Conservation (phyloP, 2,888 invertebrate species). For the Resseliella maxima region DNA sequence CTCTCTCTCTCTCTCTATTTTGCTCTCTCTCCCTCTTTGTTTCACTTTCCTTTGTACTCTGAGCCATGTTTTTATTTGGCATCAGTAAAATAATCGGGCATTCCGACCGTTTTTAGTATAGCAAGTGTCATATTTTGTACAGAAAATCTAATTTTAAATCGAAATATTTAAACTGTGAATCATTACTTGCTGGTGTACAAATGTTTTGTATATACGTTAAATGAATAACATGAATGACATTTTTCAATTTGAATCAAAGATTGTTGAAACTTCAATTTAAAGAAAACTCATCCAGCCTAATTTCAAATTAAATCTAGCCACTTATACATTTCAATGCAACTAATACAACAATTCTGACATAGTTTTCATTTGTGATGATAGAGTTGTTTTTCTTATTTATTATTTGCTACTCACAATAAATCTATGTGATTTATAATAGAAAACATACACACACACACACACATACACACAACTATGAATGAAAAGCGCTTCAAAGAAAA, state of each 20-base stretch:
- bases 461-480: not conserved
- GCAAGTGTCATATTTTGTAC: slow-evolving; percentile 46
- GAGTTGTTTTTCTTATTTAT: no score
- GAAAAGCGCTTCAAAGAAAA: slow-evolving; percentile 27
- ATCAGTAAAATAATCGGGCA: not conserved
- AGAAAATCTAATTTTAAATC: slow-evolving; percentile 15
- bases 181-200: not conserved
- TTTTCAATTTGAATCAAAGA: not conserved
- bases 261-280: no score
- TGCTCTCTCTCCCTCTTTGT: not conserved
- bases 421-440: no score
- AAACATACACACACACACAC: no score
- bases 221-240: not conserved
- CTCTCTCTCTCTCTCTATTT: no score
- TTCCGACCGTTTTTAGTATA: not conserved
- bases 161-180: not conserved
- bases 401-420: no score
- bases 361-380: no score
- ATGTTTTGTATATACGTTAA: not conserved
- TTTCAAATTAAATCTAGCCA: no score
- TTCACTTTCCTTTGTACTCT: not conserved
- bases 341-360: no score
- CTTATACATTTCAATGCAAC: no score
- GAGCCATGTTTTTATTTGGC: not conserved
- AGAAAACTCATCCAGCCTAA: no score